phyloP scores from a whole-genome alignment of 2,113 vertebrate species.

The Zosterops borbonicus region DNA sequence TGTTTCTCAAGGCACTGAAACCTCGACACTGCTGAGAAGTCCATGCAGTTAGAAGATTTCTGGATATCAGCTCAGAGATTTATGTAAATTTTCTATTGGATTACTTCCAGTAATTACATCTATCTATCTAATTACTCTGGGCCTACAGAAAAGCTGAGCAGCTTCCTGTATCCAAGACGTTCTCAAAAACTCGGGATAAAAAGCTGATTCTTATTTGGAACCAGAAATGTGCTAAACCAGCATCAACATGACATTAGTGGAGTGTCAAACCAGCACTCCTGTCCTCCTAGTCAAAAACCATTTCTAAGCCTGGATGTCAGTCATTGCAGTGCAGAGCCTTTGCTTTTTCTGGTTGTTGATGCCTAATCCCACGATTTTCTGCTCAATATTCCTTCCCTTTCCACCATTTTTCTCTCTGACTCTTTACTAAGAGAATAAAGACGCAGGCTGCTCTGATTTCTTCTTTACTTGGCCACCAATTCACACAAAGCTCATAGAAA shows the following conservation, averaged over 20 bases:
- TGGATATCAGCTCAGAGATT: not conserved
- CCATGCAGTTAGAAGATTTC: not conserved
- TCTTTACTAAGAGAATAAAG: not conserved
- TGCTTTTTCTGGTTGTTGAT: not conserved
- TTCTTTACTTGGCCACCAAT: not conserved
- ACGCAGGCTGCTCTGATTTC: not conserved
- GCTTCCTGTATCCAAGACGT: not conserved
- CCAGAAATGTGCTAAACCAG: not conserved
- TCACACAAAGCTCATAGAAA: not conserved
- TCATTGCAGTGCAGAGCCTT: not conserved
- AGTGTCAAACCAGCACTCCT: not conserved
- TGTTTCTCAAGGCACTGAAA: not conserved
- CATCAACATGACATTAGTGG: not conserved
- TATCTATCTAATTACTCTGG: not conserved
- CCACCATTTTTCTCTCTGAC: not conserved
- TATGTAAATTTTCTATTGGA: not conserved
- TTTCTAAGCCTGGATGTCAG: not conserved
- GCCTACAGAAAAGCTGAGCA: not conserved
- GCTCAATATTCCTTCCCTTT: not conserved
- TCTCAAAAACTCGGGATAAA: not conserved
- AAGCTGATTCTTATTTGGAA: not conserved
- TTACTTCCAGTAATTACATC: not conserved
- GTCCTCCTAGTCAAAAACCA: not conserved
- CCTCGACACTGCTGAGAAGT: not conserved
- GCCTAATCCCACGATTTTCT: not conserved